Percentiles rank a stretch among this genome's conserved stretches.
Conservation (phyloP, 2,113 vertebrate species). For the Connochaetes taurinus region DNA sequence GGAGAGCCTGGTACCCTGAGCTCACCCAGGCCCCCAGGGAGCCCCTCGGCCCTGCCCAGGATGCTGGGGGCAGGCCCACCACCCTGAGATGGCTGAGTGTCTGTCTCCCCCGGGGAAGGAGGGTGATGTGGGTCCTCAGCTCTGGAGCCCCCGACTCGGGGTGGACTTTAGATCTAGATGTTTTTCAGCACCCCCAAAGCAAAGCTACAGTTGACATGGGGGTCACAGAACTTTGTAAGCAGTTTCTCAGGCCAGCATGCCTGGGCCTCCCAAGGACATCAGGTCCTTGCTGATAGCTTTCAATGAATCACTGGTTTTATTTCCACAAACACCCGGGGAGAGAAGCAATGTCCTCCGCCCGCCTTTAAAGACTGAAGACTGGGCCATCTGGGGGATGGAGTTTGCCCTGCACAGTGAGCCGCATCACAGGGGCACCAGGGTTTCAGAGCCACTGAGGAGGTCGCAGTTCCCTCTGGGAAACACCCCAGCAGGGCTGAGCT, state of each 20-base stretch:
- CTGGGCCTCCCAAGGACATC: accelerated
- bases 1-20: not conserved
- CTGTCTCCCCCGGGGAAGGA: not conserved
- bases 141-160: not conserved
- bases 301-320: accelerated
- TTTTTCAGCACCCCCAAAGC: not conserved
- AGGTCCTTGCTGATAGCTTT: not conserved
- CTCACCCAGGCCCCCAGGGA: not conserved
- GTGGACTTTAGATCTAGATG: no score
- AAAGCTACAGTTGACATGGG: accelerated
- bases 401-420: not conserved
- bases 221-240: accelerated
- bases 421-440: accelerated
- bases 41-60: not conserved
- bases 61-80: accelerated
- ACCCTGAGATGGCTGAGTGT: accelerated
- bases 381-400: accelerated
- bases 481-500: not conserved
- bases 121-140: accelerated
- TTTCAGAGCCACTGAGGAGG: not conserved
- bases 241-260: accelerated
- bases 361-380: no score
- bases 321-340: accelerated
- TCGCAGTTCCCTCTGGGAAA: accelerated
- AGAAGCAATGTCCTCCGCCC: not conserved